Evolutionary conservation across 37 sponge, comb jelly and placozoan genomes (phyloP).

Genomic region (Ephydatia muelleri): DNA sequence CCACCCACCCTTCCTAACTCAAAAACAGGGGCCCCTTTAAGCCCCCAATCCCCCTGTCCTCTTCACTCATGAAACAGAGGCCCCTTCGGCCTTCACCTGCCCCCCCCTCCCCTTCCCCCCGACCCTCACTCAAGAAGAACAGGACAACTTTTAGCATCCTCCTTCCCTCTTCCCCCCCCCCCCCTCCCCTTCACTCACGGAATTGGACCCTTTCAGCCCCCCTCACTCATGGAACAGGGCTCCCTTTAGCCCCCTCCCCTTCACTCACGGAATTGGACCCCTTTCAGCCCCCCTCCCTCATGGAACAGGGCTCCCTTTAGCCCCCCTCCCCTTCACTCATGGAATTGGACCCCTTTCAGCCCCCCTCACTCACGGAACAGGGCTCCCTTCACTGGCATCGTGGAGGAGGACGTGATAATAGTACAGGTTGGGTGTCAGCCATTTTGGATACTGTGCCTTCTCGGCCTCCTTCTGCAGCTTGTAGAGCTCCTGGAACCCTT

Average conservation of each 20-base stretch:
- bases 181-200: not conserved
- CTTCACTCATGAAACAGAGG: not conserved
- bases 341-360: no score
- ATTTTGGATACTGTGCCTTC: slow-evolving; percentile 57
- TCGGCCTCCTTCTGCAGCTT: slow-evolving; percentile 56
- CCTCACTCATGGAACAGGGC: slow-evolving; percentile 21
- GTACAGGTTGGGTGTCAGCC: slow-evolving; percentile 66
- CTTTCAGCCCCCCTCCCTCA: no score
- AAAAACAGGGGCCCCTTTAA: not conserved
- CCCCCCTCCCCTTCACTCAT: no score
- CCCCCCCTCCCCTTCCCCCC: slow-evolving; percentile 34
- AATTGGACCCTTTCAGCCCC: not conserved
- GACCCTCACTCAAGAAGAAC: not conserved
- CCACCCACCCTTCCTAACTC: no score
- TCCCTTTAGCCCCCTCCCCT: no score
- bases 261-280: no score
- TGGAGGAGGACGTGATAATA: slow-evolving; percentile 80
- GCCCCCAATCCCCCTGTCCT: not conserved
- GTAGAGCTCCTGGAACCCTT: slow-evolving; percentile 56
- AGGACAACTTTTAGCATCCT: not conserved
- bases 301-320: no score
- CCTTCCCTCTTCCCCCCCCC: slow-evolving; percentile 30
- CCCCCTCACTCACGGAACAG: slow-evolving; percentile 24
- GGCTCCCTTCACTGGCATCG: slow-evolving; percentile 33
- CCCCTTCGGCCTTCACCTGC: not conserved